A percentile compares a stretch with the other conserved stretches of the same genome.
Conservation (phyloP, 2,888 invertebrate species). For the Sinohyriopsis cumingii region DNA sequence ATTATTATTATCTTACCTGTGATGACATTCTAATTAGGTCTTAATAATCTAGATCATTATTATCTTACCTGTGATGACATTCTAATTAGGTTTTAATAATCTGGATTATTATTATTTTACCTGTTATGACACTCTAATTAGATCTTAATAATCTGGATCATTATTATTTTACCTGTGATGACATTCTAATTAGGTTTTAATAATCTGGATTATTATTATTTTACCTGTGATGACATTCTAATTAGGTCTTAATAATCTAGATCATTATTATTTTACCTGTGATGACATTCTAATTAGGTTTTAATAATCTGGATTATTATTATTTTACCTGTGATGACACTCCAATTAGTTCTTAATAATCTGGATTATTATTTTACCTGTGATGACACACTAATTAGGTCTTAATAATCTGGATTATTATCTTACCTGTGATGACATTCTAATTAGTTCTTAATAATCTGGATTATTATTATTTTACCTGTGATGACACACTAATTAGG, state of each 20-base stretch:
- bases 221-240: conserved; percentile 66
- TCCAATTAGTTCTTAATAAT: conserved; percentile 32
- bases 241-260: conserved; percentile 26
- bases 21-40: conserved; percentile 55
- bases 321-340: conserved; percentile 66
- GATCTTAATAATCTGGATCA: conserved; percentile 29
- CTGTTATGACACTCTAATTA: conserved; percentile 62
- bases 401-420: too few relatives aligned
- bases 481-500: too few relatives aligned
- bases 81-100: too few relatives aligned
- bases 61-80: too few relatives aligned
- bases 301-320: too few relatives aligned
- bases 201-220: too few relatives aligned
- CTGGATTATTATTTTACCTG: conserved; percentile 15
- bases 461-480: too few relatives aligned
- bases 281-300: too few relatives aligned
- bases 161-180: too few relatives aligned
- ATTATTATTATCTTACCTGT: conserved; percentile 50
- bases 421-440: conserved; percentile 66
- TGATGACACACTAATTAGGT: too few relatives aligned
- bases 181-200: too few relatives aligned
- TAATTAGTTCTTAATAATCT: conserved; percentile 26
- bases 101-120: conserved; percentile 31
- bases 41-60: conserved; percentile 26
- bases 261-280: too few relatives aligned